Evolutionary conservation across 2,888 invertebrate genomes (phyloP), one percentile per base, ranked within the genome.

Genomic region (Drosophila mercatorum): DNA sequence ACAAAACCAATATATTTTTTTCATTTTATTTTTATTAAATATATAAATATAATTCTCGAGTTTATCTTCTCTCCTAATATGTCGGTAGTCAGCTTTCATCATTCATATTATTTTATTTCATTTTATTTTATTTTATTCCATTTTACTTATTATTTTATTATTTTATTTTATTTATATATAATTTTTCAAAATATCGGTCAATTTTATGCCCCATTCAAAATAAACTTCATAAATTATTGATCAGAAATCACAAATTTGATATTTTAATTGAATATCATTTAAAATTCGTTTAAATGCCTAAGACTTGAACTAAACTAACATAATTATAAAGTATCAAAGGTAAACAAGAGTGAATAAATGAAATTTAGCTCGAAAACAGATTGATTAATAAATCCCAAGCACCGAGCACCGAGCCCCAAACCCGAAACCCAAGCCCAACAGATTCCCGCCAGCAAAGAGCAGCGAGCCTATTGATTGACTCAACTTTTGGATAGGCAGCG

Each of bases 301-400:
- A 14, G 12, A 57, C 31, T 22, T 43, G 8, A 22, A 26, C 44
- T 12, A 17, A 31, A 31, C 36, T 22, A 38, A 43, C 28, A 31
- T 49, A 41, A 56, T 55, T 67, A 41, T 57, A 11, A 28, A 10
- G 44, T 44, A 43, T 28, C 31, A 49, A 22, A 59, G 43, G 36
- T 43, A 40, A 69, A 57, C 47, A 66, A 43, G 57, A 61, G 46
- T 60, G 53, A 71, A 47, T 51, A 59, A 63, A 59, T 49, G 11
- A 59, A 59, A 57, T 53, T 58, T 7, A 65, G 51, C 51, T 47
- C 8, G 31, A 55, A 64, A 63, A 78, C 26, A 52, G 52, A 78
- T 76, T 78, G 76, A 72, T 76, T 78, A 62, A 58, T 52, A 59
- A 60, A 49, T 51, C 64, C 11, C 41, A n/a, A 28, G 11, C n/a